Conservation (phyloP, 1,140 invertebrate species). For the Colletes gigas region DNA sequence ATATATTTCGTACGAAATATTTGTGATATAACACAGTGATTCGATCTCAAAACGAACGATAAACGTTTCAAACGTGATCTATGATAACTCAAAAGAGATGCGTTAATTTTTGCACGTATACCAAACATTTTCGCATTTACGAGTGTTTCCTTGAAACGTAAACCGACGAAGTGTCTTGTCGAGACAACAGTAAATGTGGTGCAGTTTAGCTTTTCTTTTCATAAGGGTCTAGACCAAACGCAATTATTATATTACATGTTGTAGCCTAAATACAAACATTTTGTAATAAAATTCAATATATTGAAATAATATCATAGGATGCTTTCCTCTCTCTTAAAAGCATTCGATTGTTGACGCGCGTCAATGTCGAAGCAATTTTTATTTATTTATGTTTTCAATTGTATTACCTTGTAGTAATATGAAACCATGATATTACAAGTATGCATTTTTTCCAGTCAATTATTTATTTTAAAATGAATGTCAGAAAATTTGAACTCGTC, state of each 20-base stretch:
- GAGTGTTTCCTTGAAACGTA: slow-evolving; percentile 70
- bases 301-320: slow-evolving; percentile 70
- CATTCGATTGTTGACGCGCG: background rate
- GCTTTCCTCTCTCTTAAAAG: slow-evolving; percentile 21
- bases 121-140: slow-evolving; percentile 59
- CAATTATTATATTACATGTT: slow-evolving; percentile 82
- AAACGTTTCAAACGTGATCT: slow-evolving; percentile 30
- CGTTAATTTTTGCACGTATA: slow-evolving; percentile 17
- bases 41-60: slow-evolving; percentile 37
- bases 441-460: slow-evolving; percentile 7
- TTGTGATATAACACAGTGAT: slow-evolving; percentile 38
- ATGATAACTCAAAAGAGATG: background rate
- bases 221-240: slow-evolving; percentile 80
- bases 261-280: slow-evolving; percentile 80
- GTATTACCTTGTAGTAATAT: slow-evolving; percentile 1
- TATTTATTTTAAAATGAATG: background rate
- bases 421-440: slow-evolving; percentile 19
- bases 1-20: slow-evolving; percentile 39
- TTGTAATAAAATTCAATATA: slow-evolving; percentile 81
- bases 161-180: slow-evolving; percentile 58
- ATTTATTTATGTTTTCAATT: slow-evolving; percentile 6
- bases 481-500: background rate
- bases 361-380: slow-evolving; percentile 1
- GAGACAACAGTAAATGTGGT: slow-evolving; percentile 71
- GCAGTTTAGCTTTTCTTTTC: slow-evolving; percentile 77